Base-by-base conservation (phyloP, 1,140 invertebrate genomes). In the Zaprionus inermis region DNA sequence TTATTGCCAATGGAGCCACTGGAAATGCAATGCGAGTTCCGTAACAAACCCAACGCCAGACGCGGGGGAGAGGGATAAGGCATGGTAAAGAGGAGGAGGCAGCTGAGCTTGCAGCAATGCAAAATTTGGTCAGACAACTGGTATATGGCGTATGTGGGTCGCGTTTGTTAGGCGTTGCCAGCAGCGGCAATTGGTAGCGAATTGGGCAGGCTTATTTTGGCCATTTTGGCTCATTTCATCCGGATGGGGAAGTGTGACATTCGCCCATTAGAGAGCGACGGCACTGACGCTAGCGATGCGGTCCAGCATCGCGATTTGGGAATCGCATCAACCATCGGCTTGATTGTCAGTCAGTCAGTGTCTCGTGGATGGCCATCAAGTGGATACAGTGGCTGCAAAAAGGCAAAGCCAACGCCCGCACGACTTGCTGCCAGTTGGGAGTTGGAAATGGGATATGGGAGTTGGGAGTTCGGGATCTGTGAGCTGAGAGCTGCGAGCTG, bases 1-100 rank as follows among this genome's bases (percentile, higher is more conserved):
- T 88, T 88, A 88, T 88, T 88, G 84, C 83, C 73, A 24, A 74
- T 71, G 75, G 84, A 84, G 83, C 84, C 84, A 89, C 84, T 89
- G 84, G 79, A 89, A 88, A 82, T 79, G 73, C 80, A 63, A 81
- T 44, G 73, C 72, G 65, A 70, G 63, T 75, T 68, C 76, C 72
- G 61, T 56, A 60, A 61, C 63, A 65, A 59, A 46, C 51, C 30
- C 54, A 38, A 57, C 36, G 54, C n/a, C 28, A 44, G 44, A 38
- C n/a, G 54, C 20, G 2, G 20, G 24, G 30, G 28, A 2, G 12
- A 32, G 28, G 14, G 56, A n/a, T n/a, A n/a, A n/a, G 18, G 55
- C 24, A 28, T 1, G 24, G 24, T 28, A 28, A 28, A 28, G 34
- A 22, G 41, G 41, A 75, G 58, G 74, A 64, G 20, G 34, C 3